These are phyloP conservation scores for Pimpla rufipes DNA, from an alignment of 2,888 invertebrate species.

Conservation along the genomic window DNA sequence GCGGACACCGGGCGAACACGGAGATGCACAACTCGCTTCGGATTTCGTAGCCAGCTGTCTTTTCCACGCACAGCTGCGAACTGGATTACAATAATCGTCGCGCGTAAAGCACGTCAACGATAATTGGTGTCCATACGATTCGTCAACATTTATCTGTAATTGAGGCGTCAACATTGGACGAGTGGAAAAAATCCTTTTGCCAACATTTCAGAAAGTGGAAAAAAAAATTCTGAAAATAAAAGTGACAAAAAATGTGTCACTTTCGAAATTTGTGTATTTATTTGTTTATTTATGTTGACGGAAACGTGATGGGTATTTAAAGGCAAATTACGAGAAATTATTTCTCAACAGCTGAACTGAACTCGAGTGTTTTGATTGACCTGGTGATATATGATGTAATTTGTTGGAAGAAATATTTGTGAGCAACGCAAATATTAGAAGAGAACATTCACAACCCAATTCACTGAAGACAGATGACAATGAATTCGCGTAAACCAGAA, in stretches of 20 bases:
- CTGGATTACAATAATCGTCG: constrained; percentile 68
- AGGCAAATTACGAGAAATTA: not conserved
- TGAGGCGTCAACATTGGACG: not conserved
- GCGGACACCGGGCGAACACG: constrained; percentile 54
- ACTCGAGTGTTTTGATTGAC: not conserved
- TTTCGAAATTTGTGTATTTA: too few relatives aligned
- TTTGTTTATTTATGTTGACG: not conserved
- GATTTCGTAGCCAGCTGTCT: constrained; percentile 66
- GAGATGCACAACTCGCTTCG: constrained; percentile 53
- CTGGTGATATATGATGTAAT: too few relatives aligned
- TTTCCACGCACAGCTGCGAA: constrained; percentile 60
- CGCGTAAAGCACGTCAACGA: not conserved
- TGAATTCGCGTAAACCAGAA: not conserved
- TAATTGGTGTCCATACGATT: constrained; percentile 30
- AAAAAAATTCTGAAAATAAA: too few relatives aligned
- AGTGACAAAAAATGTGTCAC: too few relatives aligned
- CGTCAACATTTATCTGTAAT: constrained; percentile 57
- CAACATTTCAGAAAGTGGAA: too few relatives aligned
- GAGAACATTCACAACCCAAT: not conserved
- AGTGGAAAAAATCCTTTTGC: too few relatives aligned
- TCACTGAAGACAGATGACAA: constrained; percentile 1
- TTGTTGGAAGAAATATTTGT: too few relatives aligned
- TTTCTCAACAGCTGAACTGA: not conserved
- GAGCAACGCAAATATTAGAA: not conserved
- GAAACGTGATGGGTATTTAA: not conserved